Percentiles rank a stretch among this genome's conserved stretches.
Evolutionary conservation across 2,888 invertebrate genomes (phyloP).

Genomic region (Beris chalybata): DNA sequence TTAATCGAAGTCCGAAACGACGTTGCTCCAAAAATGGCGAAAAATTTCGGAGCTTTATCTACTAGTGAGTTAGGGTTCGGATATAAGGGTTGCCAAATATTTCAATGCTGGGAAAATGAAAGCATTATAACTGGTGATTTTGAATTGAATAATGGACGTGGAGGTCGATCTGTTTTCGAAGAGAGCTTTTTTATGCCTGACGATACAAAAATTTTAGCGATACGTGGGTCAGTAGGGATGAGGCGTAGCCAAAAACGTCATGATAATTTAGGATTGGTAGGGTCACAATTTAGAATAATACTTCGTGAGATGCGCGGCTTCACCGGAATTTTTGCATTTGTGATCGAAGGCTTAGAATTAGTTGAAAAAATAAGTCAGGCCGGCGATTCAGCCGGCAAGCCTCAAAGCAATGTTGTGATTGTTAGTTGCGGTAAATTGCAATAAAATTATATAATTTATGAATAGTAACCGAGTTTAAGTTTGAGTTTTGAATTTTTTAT

Average conservation of each 20-base stretch:
- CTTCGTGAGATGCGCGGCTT: slow-evolving; percentile 81
- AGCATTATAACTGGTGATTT: slow-evolving; percentile 81
- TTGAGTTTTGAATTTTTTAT: too few relatives aligned
- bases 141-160: slow-evolving; percentile 78
- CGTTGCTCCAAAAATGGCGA: slow-evolving; percentile 79
- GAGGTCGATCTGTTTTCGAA: slow-evolving; percentile 75
- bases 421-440: slow-evolving; percentile 75
- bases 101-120: slow-evolving; percentile 82
- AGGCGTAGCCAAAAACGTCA: slow-evolving; percentile 77
- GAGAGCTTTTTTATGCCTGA: slow-evolving; percentile 80
- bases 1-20: slow-evolving; percentile 77
- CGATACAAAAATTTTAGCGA: slow-evolving; percentile 74
- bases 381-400: slow-evolving; percentile 77
- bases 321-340: slow-evolving; percentile 79
- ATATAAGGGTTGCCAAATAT: slow-evolving; percentile 78
- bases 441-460: slow-evolving; percentile 43
- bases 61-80: slow-evolving; percentile 75
- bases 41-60: slow-evolving; percentile 73
- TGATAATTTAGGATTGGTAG: slow-evolving; percentile 79
- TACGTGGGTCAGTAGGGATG: slow-evolving; percentile 80
- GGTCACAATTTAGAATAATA: slow-evolving; percentile 80
- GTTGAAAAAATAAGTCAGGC: slow-evolving; percentile 77
- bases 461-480: too few relatives aligned
- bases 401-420: slow-evolving; percentile 72
- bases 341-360: slow-evolving; percentile 76